Base-by-base conservation (phyloP, 2,888 invertebrate genomes). In the Cyrtodaria siliqua region DNA sequence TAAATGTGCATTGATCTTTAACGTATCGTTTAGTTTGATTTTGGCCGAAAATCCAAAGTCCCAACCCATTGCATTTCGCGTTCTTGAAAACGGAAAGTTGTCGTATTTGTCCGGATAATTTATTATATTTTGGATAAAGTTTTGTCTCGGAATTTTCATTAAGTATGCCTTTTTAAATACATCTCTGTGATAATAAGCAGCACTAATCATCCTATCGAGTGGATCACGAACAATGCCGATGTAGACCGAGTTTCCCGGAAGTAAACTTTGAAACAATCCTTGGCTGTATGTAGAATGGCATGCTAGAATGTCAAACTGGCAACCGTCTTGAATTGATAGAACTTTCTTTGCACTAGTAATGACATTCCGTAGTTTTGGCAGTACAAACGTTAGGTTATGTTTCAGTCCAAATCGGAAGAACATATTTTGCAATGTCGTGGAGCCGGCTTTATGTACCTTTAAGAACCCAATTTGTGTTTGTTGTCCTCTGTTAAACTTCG, bases 151-250 rank as follows among this genome's bases (percentile, higher is more conserved):
- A 6, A 78, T 44, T 33, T 27, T 44, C 3, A 27, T 29, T n/a
- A 78, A 50, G 26, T 49, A 56, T 9, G 8, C n/a, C 20, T 38
- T 33, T 6, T 61, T 38, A 27, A 47, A 56, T 0, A 69, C 72
- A 20, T 78, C 64, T 24, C 78, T 47, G 47, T 64, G 72, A 27
- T 78, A 78, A 38, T 56, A 72, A 1, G 78, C 78, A 3, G 72
- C 78, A 42, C 72, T 72, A 2, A 78, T 69, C 50, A 80, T 73
- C 6, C 83, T 77, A 0, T 74, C 55, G 12, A 77, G 62, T 4
- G 85, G 85, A 49, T 85, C 82, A 3, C 85, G 73, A 1, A 85
- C 50, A 23, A 83, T 82, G 9, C 64, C 85, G 9, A 85, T 72
- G 18, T 80, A 74, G 12, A 62, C 69, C 0, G 78, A 68, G 40